phyloP scores from a whole-genome alignment of 2,113 vertebrate genomes.

The Sylvilagus bachmani region DNA sequence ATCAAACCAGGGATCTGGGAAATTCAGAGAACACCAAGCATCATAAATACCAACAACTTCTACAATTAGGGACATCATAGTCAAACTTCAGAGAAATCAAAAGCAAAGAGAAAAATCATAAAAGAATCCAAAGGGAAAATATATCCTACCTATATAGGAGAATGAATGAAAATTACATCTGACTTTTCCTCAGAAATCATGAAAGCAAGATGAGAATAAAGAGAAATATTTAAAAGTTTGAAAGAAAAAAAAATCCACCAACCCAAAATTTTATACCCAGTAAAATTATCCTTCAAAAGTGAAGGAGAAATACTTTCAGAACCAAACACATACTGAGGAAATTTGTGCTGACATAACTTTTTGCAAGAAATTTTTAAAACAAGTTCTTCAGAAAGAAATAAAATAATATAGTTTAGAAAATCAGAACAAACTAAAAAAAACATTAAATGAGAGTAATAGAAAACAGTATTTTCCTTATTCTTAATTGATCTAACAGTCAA shows the following conservation, averaged over 20 bases:
- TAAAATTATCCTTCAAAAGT: too few species aligned
- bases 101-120: not conserved
- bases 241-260: too few species aligned
- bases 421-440: slow-evolving; percentile 10
- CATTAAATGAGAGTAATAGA: not conserved
- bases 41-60: not conserved
- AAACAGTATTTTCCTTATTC: not conserved
- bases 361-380: slow-evolving; percentile 3
- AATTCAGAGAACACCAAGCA: not conserved
- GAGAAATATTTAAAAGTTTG: too few species aligned
- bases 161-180: too few species aligned
- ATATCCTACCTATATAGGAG: not conserved
- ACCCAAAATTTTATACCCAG: too few species aligned
- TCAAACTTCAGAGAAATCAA: not conserved
- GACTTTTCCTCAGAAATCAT: too few species aligned
- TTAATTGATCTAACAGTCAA: not conserved
- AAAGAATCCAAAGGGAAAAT: not conserved
- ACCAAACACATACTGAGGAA: not conserved
- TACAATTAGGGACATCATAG: not conserved
- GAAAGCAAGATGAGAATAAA: too few species aligned
- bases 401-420: slow-evolving; percentile 28
- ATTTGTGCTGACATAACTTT: not conserved
- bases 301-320: not conserved
- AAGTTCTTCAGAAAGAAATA: slow-evolving; percentile 17
- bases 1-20: not conserved